Conservation (phyloP, 2,113 vertebrate genomes). For the Gulo gulo region DNA sequence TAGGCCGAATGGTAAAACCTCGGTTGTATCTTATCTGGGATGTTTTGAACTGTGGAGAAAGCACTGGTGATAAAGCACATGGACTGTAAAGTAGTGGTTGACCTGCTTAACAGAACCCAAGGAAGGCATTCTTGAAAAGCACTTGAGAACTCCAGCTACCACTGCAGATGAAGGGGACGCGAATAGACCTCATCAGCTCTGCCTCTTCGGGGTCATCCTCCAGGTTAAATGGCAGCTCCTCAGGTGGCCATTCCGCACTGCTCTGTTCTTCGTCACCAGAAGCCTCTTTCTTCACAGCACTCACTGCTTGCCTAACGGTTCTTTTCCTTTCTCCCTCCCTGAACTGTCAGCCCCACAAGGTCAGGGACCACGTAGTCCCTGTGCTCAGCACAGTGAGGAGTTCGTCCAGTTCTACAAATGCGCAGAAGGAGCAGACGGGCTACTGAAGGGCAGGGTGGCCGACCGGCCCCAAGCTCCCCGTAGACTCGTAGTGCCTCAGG, state of each 20-base stretch:
- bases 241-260: background rate
- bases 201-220: background rate
- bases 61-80: background rate
- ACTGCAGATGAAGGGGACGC: background rate
- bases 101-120: background rate
- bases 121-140: conserved; percentile 19
- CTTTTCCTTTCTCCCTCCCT: background rate
- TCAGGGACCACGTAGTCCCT: background rate
- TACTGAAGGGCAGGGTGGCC: background rate
- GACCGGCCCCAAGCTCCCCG: background rate
- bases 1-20: background rate
- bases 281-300: background rate
- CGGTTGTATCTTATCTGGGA: background rate
- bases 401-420: background rate
- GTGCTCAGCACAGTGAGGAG: background rate
- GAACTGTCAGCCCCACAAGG: background rate
- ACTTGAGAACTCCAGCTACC: background rate
- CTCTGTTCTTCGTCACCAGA: background rate
- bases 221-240: background rate
- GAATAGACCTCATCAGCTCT: background rate
- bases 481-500: background rate
- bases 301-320: background rate
- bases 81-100: background rate
- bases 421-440: background rate
- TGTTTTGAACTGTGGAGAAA: background rate